These are phyloP conservation scores for Boleophthalmus pectinirostris DNA, from an alignment of 2,113 vertebrate genomes.

Conservation along the genomic window DNA sequence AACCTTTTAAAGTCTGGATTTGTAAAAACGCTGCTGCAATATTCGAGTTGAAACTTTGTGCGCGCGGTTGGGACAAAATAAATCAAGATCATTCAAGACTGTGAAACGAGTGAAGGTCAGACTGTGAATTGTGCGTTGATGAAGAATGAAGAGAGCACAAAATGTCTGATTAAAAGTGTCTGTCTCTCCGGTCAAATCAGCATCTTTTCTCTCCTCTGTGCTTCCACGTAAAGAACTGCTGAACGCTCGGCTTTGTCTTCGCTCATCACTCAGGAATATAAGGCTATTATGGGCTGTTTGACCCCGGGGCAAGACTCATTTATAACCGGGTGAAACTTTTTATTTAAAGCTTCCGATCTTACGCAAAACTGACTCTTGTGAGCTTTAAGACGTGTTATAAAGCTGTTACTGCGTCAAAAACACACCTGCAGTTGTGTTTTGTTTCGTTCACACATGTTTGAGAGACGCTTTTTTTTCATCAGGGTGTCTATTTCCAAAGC, in stretches of 20 bases:
- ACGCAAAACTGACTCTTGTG: no score
- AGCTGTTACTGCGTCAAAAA: no score
- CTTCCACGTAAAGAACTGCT: not conserved
- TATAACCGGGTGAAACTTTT: not conserved
- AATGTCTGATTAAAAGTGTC: not conserved
- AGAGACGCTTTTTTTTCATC: no score
- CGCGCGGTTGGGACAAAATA: not conserved
- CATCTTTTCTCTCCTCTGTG: not conserved
- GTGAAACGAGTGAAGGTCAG: constrained; percentile 1
- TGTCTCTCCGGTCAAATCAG: not conserved
- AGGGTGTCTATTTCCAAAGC: no score
- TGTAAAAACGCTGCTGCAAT: no score
- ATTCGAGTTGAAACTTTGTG: not conserved
- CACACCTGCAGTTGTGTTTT: no score
- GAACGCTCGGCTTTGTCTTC: not conserved
- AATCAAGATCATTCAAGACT: not conserved
- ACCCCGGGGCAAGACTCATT: not conserved
- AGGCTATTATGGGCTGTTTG: not conserved
- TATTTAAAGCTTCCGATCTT: no score
- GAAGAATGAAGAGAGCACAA: constrained; percentile 3
- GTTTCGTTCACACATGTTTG: no score
- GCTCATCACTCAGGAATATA: not conserved
- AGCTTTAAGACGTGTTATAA: no score
- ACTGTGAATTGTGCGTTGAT: not conserved
- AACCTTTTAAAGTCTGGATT: no score